Evolutionary conservation across 2,888 invertebrate genomes (phyloP).

Genomic region (Nemotelus pantherinus): DNA sequence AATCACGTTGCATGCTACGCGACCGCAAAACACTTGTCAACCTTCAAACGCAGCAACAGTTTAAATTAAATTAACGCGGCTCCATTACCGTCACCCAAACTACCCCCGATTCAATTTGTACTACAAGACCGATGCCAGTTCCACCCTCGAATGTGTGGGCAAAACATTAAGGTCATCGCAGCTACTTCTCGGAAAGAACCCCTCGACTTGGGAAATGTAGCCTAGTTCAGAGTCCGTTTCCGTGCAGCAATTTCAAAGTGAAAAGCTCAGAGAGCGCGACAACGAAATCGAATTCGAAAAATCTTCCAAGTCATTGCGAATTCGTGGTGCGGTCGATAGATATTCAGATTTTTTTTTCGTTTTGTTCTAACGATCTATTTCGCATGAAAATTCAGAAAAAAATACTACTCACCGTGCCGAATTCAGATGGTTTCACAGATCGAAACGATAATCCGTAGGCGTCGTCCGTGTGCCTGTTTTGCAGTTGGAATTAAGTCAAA

Average conservation of each 20-base stretch:
- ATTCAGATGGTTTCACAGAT: too few relatives aligned
- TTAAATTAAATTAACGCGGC: too few relatives aligned
- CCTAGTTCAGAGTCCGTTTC: neutral
- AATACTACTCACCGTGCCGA: neutral
- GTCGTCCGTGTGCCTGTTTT: neutral
- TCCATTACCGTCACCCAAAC: too few relatives aligned
- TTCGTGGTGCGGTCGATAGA: neutral
- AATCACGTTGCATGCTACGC: too few relatives aligned
- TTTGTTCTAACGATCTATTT: neutral
- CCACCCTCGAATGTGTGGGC: too few relatives aligned
- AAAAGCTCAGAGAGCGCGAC: neutral
- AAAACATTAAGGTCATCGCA: too few relatives aligned
- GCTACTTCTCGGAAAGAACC: too few relatives aligned
- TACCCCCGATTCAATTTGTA: too few relatives aligned
- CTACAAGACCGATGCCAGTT: too few relatives aligned
- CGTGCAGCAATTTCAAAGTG: neutral
- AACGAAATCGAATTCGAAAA: conserved; percentile 4
- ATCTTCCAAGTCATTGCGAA: conserved; percentile 6
- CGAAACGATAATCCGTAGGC: neutral
- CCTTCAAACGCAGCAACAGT: too few relatives aligned
- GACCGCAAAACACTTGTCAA: too few relatives aligned
- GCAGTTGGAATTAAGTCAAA: neutral
- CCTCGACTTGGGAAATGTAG: neutral
- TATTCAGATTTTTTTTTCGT: too few relatives aligned
- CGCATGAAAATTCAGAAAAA: neutral